These are phyloP conservation scores for Agonum fuliginosum DNA, from an alignment of 2,888 invertebrate genomes.

Conservation along the genomic window DNA sequence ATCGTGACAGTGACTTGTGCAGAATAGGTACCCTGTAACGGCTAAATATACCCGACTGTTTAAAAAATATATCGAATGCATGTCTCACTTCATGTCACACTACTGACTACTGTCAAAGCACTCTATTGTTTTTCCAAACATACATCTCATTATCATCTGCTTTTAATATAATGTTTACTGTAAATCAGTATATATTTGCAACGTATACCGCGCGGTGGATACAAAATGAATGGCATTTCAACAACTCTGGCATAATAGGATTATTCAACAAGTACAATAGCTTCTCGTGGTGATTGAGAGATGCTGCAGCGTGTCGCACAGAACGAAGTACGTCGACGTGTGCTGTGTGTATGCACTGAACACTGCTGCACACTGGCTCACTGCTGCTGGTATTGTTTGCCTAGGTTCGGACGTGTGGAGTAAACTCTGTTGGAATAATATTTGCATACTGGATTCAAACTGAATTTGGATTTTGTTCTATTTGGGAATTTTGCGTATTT, in stretches of 20 bases:
- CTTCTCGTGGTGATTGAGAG: neutral
- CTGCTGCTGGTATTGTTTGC: slow-evolving; percentile 11
- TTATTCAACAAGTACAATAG: slow-evolving; percentile 29
- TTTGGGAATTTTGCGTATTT: neutral
- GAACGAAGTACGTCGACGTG: neutral
- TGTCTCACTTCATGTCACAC: no score
- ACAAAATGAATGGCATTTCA: neutral
- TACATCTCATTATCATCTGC: neutral
- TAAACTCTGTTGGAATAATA: neutral
- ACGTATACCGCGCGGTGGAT: neutral
- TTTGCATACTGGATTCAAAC: neutral
- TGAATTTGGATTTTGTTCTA: slow-evolving; percentile 9
- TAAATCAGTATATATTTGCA: slow-evolving; percentile 16
- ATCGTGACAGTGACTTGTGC: no score
- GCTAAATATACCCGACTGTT: no score
- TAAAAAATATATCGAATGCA: no score
- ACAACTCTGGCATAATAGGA: slow-evolving; percentile 28
- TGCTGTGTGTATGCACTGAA: neutral
- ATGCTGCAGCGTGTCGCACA: neutral
- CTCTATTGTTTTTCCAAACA: slow-evolving; percentile 21
- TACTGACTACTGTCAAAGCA: slow-evolving; percentile 10
- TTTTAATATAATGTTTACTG: neutral
- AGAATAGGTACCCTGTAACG: no score
- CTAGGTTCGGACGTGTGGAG: neutral
- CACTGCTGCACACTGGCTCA: neutral